Conservation (phyloP, 2,113 vertebrate genomes). For the Saguinus midas region DNA sequence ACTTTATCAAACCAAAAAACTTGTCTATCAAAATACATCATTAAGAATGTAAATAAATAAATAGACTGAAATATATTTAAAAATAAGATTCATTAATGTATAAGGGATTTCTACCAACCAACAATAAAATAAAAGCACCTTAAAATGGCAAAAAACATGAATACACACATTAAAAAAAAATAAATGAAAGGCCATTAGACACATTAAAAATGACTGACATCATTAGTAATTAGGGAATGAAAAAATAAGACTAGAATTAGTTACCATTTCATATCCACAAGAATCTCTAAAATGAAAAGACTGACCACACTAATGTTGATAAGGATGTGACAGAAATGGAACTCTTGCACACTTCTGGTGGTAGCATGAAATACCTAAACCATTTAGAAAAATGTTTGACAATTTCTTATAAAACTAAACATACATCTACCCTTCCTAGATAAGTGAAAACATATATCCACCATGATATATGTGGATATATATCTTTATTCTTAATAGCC, state of each 20-base stretch:
- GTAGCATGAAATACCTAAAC: neutral
- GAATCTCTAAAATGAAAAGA: neutral
- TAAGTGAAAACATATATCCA: neutral
- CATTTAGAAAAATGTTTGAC: neutral
- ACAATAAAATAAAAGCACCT: neutral
- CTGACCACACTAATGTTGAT: neutral
- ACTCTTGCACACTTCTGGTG: neutral
- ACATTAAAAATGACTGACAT: neutral
- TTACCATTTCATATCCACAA: neutral
- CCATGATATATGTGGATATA: no score
- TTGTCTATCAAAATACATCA: neutral
- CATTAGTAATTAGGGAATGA: neutral
- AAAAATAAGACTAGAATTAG: neutral
- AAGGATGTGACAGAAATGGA: neutral
- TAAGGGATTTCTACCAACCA: neutral
- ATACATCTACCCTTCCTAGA: neutral
- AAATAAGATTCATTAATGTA: neutral
- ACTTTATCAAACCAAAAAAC: constrained; percentile 24
- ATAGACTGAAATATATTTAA: neutral
- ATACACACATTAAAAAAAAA: neutral
- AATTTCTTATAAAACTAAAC: constrained; percentile 24
- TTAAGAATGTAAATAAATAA: neutral
- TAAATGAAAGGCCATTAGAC: neutral
- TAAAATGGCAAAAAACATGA: neutral
- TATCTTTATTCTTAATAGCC: neutral